Evolutionary conservation across 2,113 vertebrate genomes (phyloP).

Genomic region (Phrynosoma platyrhinos): DNA sequence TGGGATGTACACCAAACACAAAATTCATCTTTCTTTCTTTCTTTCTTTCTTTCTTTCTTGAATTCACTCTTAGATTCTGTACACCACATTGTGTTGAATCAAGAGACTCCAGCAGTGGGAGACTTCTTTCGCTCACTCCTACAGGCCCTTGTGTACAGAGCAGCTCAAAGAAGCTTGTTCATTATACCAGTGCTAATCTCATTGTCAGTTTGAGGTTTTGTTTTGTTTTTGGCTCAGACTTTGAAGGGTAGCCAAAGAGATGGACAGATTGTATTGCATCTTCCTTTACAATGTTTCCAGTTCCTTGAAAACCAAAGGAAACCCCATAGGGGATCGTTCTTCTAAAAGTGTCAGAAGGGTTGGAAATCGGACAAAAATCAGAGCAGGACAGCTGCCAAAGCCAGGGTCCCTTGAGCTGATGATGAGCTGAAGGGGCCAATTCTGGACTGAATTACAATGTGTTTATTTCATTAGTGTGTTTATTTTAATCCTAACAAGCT

Average conservation of each 20-base stretch:
- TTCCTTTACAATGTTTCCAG: neutral
- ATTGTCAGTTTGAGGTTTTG: neutral
- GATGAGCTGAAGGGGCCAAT: slow-evolving; percentile 26
- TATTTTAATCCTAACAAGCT: slow-evolving; percentile 41
- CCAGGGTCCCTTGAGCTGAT: slow-evolving; percentile 21
- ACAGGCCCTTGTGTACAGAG: neutral
- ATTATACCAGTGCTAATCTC: neutral
- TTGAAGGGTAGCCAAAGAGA: slow-evolving; percentile 7
- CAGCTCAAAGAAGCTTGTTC: neutral
- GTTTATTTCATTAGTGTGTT: slow-evolving; percentile 48
- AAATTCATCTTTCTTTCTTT: no score
- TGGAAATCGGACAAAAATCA: slow-evolving; percentile 17
- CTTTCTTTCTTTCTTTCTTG: neutral
- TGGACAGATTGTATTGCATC: neutral
- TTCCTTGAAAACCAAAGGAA: slow-evolving; percentile 20
- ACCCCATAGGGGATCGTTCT: slow-evolving; percentile 10
- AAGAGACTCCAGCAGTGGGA: neutral
- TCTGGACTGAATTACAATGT: slow-evolving; percentile 41
- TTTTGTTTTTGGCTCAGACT: neutral
- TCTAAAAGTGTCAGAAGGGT: neutral
- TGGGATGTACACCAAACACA: no score
- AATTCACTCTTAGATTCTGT: neutral
- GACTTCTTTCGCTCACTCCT: neutral
- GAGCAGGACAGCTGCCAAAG: neutral
- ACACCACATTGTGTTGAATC: neutral